Evolutionary conservation across 2,888 invertebrate genomes (phyloP).

Genomic region (Philhelius pedissequus): DNA sequence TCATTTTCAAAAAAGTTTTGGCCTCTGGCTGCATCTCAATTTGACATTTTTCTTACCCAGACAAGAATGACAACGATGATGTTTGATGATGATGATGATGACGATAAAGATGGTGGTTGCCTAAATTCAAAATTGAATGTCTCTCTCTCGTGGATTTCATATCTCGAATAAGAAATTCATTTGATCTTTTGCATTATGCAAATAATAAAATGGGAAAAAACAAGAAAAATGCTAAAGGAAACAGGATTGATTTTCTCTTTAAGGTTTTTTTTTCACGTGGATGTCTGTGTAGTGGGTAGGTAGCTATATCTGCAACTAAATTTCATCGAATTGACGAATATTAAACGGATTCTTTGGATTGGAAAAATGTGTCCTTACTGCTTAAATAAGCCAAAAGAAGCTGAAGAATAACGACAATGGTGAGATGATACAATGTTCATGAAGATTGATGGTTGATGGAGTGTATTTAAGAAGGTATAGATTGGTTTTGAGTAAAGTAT

Average conservation of each 20-base stretch:
- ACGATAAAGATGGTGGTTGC: neutral
- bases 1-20: slow-evolving; percentile 50
- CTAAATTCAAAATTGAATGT: slow-evolving; percentile 58
- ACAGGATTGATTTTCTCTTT: slow-evolving; percentile 58
- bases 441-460: slow-evolving; percentile 46
- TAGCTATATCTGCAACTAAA: neutral
- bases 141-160: slow-evolving; percentile 61
- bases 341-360: slow-evolving; percentile 66
- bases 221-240: slow-evolving; percentile 15
- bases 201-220: slow-evolving; percentile 38
- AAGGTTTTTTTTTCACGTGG: neutral
- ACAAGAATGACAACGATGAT: slow-evolving; percentile 2
- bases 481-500: slow-evolving; percentile 10
- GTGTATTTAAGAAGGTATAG: slow-evolving; percentile 24
- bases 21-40: slow-evolving; percentile 66
- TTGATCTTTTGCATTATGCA: slow-evolving; percentile 69
- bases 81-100: slow-evolving; percentile 13
- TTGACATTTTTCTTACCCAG: slow-evolving; percentile 36
- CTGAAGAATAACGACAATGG: neutral
- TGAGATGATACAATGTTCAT: slow-evolving; percentile 30
- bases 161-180: slow-evolving; percentile 67
- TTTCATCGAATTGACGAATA: slow-evolving; percentile 64
- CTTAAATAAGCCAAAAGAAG: slow-evolving; percentile 48
- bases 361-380: slow-evolving; percentile 66
- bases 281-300: neutral